Evolutionary conservation across 1,140 invertebrate species (phyloP).

Genomic region (Nixonia krombeini): DNA sequence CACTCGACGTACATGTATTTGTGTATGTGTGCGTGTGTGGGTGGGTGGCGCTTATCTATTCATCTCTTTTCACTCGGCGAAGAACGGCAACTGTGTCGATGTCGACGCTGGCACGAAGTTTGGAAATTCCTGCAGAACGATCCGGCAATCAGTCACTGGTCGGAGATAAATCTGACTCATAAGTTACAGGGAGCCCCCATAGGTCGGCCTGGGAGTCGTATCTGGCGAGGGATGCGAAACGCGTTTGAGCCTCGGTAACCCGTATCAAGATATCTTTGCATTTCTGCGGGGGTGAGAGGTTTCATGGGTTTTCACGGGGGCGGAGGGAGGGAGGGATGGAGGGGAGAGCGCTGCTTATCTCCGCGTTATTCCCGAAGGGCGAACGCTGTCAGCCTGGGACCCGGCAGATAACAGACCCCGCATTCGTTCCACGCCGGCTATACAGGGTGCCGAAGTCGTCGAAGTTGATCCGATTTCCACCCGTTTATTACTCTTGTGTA

Average conservation of each 20-base stretch:
- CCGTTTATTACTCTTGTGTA: conserved; percentile 50
- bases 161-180: conserved; percentile 70
- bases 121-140: conserved; percentile 55
- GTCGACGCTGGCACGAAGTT: conserved; percentile 51
- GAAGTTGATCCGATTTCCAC: conserved; percentile 52
- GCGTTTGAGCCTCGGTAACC: conserved; percentile 52
- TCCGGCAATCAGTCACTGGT: conserved; percentile 64
- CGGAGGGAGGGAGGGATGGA: conserved; percentile 41
- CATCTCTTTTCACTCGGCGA: conserved; percentile 17
- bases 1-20: too few species aligned
- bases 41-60: conserved; percentile 15
- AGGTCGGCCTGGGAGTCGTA: conserved; percentile 42
- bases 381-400: conserved; percentile 67
- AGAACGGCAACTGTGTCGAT: conserved; percentile 23
- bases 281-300: conserved; percentile 58
- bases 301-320: conserved; percentile 41
- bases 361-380: conserved; percentile 69
- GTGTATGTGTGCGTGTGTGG: neutral
- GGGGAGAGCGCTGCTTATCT: conserved; percentile 65
- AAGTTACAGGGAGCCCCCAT: conserved; percentile 54
- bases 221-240: conserved; percentile 41
- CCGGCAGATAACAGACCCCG: conserved; percentile 65
- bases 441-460: conserved; percentile 65
- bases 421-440: conserved; percentile 30
- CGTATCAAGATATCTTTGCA: conserved; percentile 71